Base-by-base conservation (phyloP, 1,140 invertebrate genomes). In the Amyelois transitella region DNA sequence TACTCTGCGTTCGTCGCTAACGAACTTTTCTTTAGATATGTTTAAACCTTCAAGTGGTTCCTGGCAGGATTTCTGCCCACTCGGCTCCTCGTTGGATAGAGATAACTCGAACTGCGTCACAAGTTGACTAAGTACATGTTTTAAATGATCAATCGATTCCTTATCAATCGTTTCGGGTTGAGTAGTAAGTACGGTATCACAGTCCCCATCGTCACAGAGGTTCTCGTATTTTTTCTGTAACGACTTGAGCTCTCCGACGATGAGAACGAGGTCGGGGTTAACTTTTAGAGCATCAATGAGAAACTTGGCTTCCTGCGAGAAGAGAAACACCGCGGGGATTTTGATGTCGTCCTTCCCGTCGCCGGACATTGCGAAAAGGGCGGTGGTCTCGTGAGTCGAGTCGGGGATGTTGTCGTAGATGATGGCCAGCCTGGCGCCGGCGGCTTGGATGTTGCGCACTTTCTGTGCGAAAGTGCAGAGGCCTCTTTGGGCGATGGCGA, bases 391-490 rank as follows among this genome's bases (percentile, higher is more conserved):
- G 14, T 93, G 91, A 45, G 92, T 94, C 17, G 94, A 94, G 18
- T 92, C 94, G 14, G 91, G 88, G 24, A 92, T 91, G 84, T 98
- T 97, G 86, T 99, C 97, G 58, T 98, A 88, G 6, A 98, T 93
- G 69, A 99, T 96, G 20, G 94, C 94, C 17, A 94, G 96, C 24
- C 94, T 87, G 6, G 94, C 97, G 17, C 97, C 96, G 17, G 94
- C 92, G 54, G 91, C 90, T 89, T 98, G 94, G n/a, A 97, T 90
- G 72, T 92, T 89, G 38, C 96, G 91, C 6, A 95, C 96, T 90
- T 99, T 99, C 64, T 99, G 96, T 10, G 98, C 92, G 83, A 99
- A 99, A 89, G 98, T 98, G 83, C 98, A 99, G 68, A 94, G 93
- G 0, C 97, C 97, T 19, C 98, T 90, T 73, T 94, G 92, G 43